Conservation (phyloP, 2,888 invertebrate genomes). For the Cataglyphis altisquamis region DNA sequence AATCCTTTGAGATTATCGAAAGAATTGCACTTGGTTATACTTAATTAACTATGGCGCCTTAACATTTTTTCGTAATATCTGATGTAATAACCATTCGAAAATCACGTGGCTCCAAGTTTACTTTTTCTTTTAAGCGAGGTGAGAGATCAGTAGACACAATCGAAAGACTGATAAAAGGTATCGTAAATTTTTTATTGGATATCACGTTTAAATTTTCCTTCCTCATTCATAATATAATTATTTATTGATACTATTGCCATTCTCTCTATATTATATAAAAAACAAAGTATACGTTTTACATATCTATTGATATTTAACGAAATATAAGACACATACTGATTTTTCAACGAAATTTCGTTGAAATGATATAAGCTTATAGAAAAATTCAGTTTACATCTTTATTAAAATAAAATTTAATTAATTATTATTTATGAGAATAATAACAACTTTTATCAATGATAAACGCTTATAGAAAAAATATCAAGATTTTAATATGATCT, state of each 20-base stretch:
- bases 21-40: conserved; percentile 2
- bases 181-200: conserved; percentile 23
- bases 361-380: background rate
- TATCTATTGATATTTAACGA: background rate
- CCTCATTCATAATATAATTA: background rate
- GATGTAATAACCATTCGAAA: conserved; percentile 52
- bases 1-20: background rate
- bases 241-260: background rate
- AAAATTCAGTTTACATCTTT: background rate
- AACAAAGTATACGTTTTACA: background rate
- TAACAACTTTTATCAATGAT: background rate
- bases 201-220: background rate
- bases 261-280: background rate
- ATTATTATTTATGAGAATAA: background rate
- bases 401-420: background rate
- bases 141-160: conserved; percentile 34
- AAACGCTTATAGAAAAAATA: background rate
- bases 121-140: conserved; percentile 3
- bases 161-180: conserved; percentile 58
- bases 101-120: conserved; percentile 50
- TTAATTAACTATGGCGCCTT: background rate
- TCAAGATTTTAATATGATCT: background rate
- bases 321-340: background rate
- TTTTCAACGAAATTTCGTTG: no score
- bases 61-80: conserved; percentile 15